Conservation (phyloP, 2,888 invertebrate genomes). For the Andrena dorsata region DNA sequence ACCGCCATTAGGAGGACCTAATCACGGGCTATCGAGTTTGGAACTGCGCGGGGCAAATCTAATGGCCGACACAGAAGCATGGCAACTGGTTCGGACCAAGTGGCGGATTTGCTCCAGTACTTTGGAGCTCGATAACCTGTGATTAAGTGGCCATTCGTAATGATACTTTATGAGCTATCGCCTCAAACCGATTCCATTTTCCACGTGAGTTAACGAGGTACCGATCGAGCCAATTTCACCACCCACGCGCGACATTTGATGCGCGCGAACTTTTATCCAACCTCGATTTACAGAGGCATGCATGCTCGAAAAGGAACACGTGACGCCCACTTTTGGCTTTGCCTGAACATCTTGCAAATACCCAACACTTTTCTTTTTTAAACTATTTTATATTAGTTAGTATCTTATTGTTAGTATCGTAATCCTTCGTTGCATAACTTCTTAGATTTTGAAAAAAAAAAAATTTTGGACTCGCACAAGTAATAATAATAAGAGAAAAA, state of each 20-base stretch:
- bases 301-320: too few species aligned
- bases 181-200: conserved; percentile 67
- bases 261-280: not conserved
- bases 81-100: conserved; percentile 59
- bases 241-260: conserved; percentile 20
- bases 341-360: not conserved
- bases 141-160: conserved; percentile 70
- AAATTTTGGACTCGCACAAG: too few species aligned
- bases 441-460: too few species aligned
- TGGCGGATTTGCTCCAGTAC: conserved; percentile 61
- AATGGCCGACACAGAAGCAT: conserved; percentile 56
- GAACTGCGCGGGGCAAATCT: conserved; percentile 50
- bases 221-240: conserved; percentile 49
- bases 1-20: conserved; percentile 53
- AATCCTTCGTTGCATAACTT: too few species aligned
- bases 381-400: too few species aligned
- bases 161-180: conserved; percentile 72
- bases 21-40: conserved; percentile 61
- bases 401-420: too few species aligned
- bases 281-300: not conserved
- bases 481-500: too few species aligned
- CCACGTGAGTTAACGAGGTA: conserved; percentile 61
- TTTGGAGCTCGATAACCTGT: conserved; percentile 64
- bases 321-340: not conserved
- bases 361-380: not conserved